Evolutionary conservation across 2,888 invertebrate genomes (phyloP).

Genomic region (Tiliacea aurago): DNA sequence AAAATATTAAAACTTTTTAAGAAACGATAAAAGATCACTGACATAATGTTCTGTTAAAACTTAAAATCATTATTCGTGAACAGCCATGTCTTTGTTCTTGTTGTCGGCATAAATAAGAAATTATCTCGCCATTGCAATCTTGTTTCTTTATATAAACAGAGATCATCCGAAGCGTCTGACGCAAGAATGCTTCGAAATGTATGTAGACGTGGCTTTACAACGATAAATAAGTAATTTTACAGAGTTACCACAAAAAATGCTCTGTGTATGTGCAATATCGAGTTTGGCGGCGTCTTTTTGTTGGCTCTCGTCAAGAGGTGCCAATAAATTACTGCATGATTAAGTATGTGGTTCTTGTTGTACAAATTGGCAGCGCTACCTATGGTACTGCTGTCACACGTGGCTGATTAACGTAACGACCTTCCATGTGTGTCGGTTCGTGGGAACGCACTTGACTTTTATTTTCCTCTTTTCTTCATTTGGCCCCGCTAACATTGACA

Average conservation of each 20-base stretch:
- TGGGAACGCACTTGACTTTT: slow-evolving; percentile 80
- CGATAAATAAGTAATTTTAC: slow-evolving; percentile 76
- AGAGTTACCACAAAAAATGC: slow-evolving; percentile 58
- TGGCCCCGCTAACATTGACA: slow-evolving; percentile 73
- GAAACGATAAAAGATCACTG: slow-evolving; percentile 13
- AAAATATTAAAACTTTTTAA: slow-evolving; percentile 8
- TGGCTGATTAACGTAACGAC: slow-evolving; percentile 75
- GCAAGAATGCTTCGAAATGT: slow-evolving; percentile 70
- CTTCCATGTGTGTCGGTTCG: slow-evolving; percentile 74
- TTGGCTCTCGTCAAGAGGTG: slow-evolving; percentile 73
- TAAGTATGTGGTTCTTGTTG: slow-evolving; percentile 75
- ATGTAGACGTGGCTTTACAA: slow-evolving; percentile 60
- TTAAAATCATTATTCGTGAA: slow-evolving; percentile 52
- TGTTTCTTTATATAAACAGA: slow-evolving; percentile 64
- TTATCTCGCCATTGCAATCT: slow-evolving; percentile 65
- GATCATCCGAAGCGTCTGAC: slow-evolving; percentile 66
- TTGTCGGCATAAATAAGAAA: slow-evolving; percentile 66
- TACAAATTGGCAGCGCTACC: slow-evolving; percentile 77
- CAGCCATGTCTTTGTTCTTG: slow-evolving; percentile 55
- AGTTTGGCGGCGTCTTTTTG: slow-evolving; percentile 70
- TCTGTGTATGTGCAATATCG: slow-evolving; percentile 44
- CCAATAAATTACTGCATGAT: slow-evolving; percentile 80
- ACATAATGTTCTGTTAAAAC: slow-evolving; percentile 39
- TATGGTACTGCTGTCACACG: slow-evolving; percentile 70
- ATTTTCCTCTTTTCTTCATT: slow-evolving; percentile 73